Conservation (phyloP, 2,113 vertebrate species). For the Pimephales promelas region DNA sequence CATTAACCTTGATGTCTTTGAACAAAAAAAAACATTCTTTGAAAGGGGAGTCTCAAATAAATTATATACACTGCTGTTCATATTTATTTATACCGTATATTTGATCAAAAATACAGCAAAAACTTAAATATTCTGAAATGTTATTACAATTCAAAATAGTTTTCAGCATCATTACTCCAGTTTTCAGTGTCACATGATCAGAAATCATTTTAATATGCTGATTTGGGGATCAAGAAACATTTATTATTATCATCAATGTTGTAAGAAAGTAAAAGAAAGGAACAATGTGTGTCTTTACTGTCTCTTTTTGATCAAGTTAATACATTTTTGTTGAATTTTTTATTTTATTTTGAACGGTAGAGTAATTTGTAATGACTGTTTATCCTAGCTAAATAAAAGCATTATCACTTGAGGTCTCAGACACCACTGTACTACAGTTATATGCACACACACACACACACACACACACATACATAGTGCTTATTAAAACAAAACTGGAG, state of each 20-base stretch:
- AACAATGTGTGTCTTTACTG: no score
- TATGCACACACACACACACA: no score
- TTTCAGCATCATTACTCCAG: not conserved
- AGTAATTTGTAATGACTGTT: not conserved
- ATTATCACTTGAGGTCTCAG: not conserved
- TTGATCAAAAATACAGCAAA: not conserved
- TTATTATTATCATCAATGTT: not conserved
- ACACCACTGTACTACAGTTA: not conserved
- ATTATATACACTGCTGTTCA: not conserved
- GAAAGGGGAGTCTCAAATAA: not conserved
- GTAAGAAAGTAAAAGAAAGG: no score
- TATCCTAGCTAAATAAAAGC: not conserved
- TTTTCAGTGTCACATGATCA: not conserved
- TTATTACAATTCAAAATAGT: not conserved
- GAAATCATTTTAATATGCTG: no score
- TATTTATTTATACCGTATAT: not conserved
- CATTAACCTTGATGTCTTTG: not conserved
- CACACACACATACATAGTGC: not conserved
- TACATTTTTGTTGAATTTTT: not conserved
- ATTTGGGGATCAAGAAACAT: no score
- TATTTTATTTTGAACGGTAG: not conserved
- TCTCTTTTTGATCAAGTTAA: not conserved
- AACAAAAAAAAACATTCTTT: not conserved
- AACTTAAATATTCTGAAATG: not conserved
- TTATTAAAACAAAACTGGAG: not conserved